Evolutionary conservation across 2,888 invertebrate genomes (phyloP).

Genomic region (Rotaria sp.): DNA sequence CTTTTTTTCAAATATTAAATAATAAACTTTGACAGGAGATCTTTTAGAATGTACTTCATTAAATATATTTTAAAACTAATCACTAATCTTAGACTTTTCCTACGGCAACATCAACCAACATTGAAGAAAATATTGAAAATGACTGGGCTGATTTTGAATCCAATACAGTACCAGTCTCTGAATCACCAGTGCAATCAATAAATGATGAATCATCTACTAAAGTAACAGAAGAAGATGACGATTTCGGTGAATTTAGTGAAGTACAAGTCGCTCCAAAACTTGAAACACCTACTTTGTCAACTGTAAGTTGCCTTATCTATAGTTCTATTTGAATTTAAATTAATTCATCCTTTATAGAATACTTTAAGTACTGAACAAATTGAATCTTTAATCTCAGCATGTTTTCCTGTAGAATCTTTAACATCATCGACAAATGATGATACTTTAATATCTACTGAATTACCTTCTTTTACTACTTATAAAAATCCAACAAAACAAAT

Average conservation of each 20-base stretch:
- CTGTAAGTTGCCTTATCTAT: background rate
- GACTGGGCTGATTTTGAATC: background rate
- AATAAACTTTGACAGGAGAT: too few relatives aligned
- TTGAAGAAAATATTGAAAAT: background rate
- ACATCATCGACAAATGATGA: background rate
- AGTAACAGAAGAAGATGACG: background rate
- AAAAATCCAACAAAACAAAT: background rate
- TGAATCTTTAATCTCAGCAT: background rate
- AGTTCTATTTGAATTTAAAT: background rate
- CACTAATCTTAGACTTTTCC: background rate
- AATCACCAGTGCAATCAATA: background rate
- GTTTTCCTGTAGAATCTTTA: background rate
- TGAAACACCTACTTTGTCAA: background rate
- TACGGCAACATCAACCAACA: background rate
- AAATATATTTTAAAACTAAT: background rate
- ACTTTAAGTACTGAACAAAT: constrained; percentile 13
- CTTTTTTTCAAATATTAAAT: too few relatives aligned
- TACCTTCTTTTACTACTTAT: background rate
- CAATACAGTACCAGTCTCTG: background rate
- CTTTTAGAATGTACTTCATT: too few relatives aligned
- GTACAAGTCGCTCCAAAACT: background rate
- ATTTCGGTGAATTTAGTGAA: constrained; percentile 24
- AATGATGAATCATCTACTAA: background rate
- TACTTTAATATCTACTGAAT: background rate
- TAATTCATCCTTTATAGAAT: background rate